Conservation (phyloP, 2,888 invertebrate genomes). For the Eupithecia insigniata region DNA sequence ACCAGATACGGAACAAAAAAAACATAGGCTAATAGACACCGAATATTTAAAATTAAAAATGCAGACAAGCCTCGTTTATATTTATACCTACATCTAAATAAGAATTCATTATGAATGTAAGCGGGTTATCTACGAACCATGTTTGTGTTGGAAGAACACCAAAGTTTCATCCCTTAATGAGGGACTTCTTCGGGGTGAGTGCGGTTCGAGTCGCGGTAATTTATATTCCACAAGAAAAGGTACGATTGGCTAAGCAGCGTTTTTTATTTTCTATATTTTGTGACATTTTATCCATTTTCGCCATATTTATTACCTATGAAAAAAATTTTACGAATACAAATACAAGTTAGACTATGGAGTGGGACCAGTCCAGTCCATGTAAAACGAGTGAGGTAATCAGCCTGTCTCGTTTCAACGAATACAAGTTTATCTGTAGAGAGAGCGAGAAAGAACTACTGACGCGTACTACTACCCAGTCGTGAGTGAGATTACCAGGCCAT, state of each 20-base stretch:
- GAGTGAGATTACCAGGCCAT: constrained; percentile 10
- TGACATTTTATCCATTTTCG: background rate
- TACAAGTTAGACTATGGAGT: background rate
- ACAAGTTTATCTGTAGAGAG: constrained; percentile 4
- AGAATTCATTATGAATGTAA: background rate
- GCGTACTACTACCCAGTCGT: background rate
- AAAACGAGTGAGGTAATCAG: background rate
- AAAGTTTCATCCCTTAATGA: too few relatives aligned
- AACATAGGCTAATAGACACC: background rate
- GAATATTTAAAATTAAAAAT: background rate
- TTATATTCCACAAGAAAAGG: background rate
- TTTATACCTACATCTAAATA: constrained; percentile 1
- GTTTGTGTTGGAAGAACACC: too few relatives aligned
- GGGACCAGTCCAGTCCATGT: background rate
- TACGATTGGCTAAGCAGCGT: background rate
- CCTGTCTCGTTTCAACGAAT: background rate
- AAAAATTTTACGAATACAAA: background rate
- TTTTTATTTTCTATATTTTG: background rate
- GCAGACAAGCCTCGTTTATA: background rate
- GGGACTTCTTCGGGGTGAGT: background rate
- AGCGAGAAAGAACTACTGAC: constrained; percentile 7
- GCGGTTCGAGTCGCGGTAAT: background rate
- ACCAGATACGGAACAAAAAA: background rate
- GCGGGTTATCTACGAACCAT: background rate
- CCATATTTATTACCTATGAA: background rate